These are phyloP conservation scores for Spinus pinus DNA, from an alignment of 2,797 vertebrate genomes.

Conservation along the genomic window DNA sequence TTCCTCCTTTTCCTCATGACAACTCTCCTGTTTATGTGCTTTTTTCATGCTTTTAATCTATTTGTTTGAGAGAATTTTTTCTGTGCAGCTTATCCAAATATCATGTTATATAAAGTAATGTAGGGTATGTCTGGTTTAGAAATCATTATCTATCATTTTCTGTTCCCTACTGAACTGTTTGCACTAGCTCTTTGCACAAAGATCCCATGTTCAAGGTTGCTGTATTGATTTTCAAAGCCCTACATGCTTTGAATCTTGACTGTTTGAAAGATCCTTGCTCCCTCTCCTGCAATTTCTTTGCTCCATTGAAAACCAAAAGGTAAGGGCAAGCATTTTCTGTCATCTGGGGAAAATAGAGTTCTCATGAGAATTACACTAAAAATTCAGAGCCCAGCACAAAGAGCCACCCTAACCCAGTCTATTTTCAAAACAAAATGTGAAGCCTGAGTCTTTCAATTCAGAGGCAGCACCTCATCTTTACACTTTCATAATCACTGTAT, in stretches of 20 bases:
- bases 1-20: background rate
- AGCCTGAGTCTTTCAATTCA: background rate
- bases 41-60: background rate
- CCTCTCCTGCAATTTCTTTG: background rate
- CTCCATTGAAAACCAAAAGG: background rate
- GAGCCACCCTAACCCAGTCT: background rate
- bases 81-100: background rate
- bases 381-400: background rate
- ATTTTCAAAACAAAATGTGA: background rate
- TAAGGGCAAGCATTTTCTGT: background rate
- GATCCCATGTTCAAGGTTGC: background rate
- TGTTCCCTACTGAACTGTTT: background rate
- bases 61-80: background rate
- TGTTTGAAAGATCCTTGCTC: background rate
- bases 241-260: background rate
- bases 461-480: background rate
- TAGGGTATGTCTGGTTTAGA: background rate
- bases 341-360: background rate
- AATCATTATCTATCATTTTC: background rate
- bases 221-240: background rate
- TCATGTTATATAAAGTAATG: background rate
- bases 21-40: background rate
- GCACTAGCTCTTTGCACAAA: background rate
- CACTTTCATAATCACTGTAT: background rate
- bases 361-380: background rate